Conservation (phyloP, 2,113 vertebrate species). For the Pteruthius melanotis region DNA sequence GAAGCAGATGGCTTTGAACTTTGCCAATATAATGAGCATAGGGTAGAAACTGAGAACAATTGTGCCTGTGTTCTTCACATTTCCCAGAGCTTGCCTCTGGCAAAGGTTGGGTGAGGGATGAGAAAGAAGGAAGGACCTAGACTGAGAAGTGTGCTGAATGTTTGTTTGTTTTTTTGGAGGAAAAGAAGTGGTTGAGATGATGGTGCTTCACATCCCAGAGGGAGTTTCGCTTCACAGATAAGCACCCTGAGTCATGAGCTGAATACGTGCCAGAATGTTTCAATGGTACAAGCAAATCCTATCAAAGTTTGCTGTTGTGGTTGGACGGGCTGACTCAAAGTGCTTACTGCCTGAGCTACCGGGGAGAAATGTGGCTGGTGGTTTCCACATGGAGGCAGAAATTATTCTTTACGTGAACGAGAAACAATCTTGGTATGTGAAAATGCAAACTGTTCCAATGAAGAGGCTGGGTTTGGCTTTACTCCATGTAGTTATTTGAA, state of each 20-base stretch:
- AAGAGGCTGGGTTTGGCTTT: slow-evolving; percentile 38
- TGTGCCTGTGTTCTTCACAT: neutral
- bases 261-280: slow-evolving; percentile 42
- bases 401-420: neutral
- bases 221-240: slow-evolving; percentile 36
- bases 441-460: slow-evolving; percentile 12
- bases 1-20: neutral
- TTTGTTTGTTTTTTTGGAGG: slow-evolving; percentile 32
- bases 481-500: slow-evolving; percentile 40
- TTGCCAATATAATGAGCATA: neutral
- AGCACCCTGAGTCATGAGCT: slow-evolving; percentile 36
- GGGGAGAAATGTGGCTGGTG: neutral
- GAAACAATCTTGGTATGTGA: neutral
- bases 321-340: slow-evolving; percentile 60
- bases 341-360: slow-evolving; percentile 40
- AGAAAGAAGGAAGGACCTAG: neutral
- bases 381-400: neutral
- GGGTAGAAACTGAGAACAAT: neutral
- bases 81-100: slow-evolving; percentile 14
- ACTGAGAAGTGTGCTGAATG: slow-evolving; percentile 1
- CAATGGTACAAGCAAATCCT: slow-evolving; percentile 17
- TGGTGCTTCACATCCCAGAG: slow-evolving; percentile 31
- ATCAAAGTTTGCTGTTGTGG: slow-evolving; percentile 15
- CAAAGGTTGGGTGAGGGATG: slow-evolving; percentile 16
- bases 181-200: slow-evolving; percentile 31